A percentile compares a stretch with the other conserved stretches of the same genome.
Conservation (phyloP, 2,113 vertebrate genomes). For the Mesembrinibis cayennensis region DNA sequence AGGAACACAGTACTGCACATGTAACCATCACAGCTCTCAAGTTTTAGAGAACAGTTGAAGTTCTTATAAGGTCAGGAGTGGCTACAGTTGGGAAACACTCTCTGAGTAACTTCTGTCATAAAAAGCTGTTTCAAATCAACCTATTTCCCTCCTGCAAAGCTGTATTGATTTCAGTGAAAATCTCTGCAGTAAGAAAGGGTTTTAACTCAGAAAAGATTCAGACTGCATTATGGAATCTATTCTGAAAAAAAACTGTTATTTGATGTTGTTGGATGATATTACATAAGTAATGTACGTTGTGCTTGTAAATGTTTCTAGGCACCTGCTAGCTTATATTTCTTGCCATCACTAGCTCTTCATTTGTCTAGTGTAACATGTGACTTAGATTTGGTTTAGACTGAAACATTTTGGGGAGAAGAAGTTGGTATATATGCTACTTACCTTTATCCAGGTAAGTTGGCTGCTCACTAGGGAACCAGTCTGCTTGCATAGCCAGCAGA, state of each 20-base stretch:
- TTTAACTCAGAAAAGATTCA: not conserved
- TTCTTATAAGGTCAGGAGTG: not conserved
- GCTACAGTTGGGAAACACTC: not conserved
- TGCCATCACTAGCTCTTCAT: not conserved
- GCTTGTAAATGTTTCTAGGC: not conserved
- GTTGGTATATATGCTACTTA: not conserved
- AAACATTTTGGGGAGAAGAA: not conserved
- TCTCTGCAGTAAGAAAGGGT: not conserved
- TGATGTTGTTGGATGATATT: not conserved
- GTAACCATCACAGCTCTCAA: constrained; percentile 1
- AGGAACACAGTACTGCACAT: not conserved
- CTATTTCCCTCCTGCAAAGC: not conserved
- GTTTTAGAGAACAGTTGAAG: not conserved
- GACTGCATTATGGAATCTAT: not conserved
- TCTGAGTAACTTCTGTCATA: not conserved
- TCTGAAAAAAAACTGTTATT: not conserved
- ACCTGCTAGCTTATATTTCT: not conserved
- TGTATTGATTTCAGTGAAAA: not conserved
- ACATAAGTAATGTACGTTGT: accelerated
- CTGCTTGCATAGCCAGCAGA: not conserved
- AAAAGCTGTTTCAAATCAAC: not conserved
- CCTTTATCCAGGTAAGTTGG: not conserved
- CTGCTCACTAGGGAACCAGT: not conserved
- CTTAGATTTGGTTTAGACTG: not conserved
- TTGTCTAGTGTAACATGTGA: not conserved